Percentiles rank a stretch among this genome's conserved stretches.
phyloP scores from a whole-genome alignment of 2,888 invertebrate genomes.

The Latrodectus elegans region DNA sequence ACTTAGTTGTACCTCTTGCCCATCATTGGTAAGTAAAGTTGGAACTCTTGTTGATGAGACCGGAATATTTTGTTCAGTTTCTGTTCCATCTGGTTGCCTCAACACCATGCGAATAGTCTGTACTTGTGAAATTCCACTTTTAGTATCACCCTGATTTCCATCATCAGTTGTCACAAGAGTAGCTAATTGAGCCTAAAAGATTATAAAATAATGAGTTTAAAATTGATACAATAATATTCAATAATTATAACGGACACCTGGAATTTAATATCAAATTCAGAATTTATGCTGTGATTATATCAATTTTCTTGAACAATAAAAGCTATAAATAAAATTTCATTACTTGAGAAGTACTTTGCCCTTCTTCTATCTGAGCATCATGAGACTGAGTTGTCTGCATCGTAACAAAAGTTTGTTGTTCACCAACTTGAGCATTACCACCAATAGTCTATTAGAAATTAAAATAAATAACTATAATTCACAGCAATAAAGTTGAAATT shows the following conservation, averaged over 20 bases:
- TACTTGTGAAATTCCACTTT: conserved; percentile 44
- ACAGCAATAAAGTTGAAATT: neutral
- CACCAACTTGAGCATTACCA: conserved; percentile 50
- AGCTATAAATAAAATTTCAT: neutral
- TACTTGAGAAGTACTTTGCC: conserved; percentile 45
- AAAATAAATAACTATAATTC: neutral
- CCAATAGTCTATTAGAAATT: conserved; percentile 24
- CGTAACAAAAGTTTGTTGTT: conserved; percentile 70
- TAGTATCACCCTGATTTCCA: conserved; percentile 31
- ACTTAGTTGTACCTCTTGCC: conserved; percentile 69
- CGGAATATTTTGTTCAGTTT: conserved; percentile 72
- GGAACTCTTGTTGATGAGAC: conserved; percentile 71
- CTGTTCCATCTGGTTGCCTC: conserved; percentile 71
- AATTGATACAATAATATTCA: neutral
- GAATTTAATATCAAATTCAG: neutral
- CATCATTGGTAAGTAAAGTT: conserved; percentile 70
- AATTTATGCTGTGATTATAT: no score
- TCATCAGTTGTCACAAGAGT: conserved; percentile 47
- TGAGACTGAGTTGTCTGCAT: conserved; percentile 80
- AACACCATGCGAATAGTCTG: conserved; percentile 72
- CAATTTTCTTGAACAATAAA: neutral
- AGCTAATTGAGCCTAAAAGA: conserved; percentile 43
- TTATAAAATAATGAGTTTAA: no score
- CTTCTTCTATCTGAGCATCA: conserved; percentile 83
- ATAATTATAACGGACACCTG: neutral